Evolutionary conservation across 2,113 vertebrate genomes (phyloP), one percentile per base, ranked within the genome.

Genomic region (Pogona vitticeps): DNA sequence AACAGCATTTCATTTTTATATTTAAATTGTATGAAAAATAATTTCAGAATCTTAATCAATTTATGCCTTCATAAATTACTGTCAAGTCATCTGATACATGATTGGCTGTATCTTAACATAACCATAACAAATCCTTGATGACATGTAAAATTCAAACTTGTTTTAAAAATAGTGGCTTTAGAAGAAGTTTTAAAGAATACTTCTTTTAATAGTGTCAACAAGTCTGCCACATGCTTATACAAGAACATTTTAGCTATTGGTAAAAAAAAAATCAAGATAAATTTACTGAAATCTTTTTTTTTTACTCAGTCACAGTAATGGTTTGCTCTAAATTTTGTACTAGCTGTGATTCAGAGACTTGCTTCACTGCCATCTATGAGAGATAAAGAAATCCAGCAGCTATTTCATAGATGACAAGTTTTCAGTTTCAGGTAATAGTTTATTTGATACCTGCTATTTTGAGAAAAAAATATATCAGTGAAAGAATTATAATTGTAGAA

Each of bases 41-140:
- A 68, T 79, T 76, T 33, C 36, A 18, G 33, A 89, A 73, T 2
- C 26, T 87, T 87, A 88, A 82, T 68, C 33, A 84, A 81, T n/a
- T n/a, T n/a, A n/a, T 72, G 42, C 61, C 81, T 68, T n/a, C 20
- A 31, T 20, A 15, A 28, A 52, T 75, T 40, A 36, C 12, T 83
- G 42, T 15, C 13, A 63, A 33, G 73, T 0, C 79, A 10, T 4
- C 36, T 76, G 46, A 10, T 52, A 52, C 10, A 10, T 52, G 3
- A 18, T 3, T 78, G 76, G 61, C 0, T 82, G 65, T 86, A 84
- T 0, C 0, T 86, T 86, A 80, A 0, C 0, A 38, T 20, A 23
- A 52, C 21, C 1, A 10, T 82, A 46, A 67, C 14, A 42, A 67
- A 9, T 56, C 26, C 52, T 80, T 42, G 38, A 13, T 46, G 15